Conservation (phyloP, 2,888 invertebrate species). For the Ochropleura leucogaster region DNA sequence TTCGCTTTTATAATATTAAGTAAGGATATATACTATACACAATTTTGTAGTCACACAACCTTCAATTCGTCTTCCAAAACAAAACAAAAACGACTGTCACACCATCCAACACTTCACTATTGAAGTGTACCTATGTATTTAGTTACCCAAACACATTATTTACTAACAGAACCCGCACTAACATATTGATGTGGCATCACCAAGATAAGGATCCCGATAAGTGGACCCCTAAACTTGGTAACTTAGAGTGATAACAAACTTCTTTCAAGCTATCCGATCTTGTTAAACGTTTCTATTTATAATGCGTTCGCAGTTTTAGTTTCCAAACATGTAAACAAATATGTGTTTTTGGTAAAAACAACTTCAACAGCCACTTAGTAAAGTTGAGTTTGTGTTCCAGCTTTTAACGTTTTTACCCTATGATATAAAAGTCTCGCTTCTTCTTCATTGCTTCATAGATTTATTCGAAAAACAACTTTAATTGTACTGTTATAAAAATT, state of each 20-base stretch:
- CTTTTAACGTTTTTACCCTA: background rate
- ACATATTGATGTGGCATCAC: slow-evolving; percentile 44
- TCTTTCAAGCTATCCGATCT: slow-evolving; percentile 66
- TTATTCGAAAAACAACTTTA: background rate
- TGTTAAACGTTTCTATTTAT: slow-evolving; percentile 47
- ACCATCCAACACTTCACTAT: background rate
- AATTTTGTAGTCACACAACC: background rate
- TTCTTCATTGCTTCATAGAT: background rate
- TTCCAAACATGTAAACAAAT: background rate
- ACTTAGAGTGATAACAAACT: slow-evolving; percentile 67
- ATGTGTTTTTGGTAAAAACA: background rate
- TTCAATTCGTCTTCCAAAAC: background rate
- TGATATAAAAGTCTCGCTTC: background rate
- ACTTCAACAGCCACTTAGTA: accelerated
- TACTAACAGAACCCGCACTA: slow-evolving; percentile 30
- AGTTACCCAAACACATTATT: slow-evolving; percentile 25
- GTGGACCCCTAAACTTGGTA: slow-evolving; percentile 64
- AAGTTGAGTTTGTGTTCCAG: background rate
- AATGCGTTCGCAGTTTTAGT: background rate
- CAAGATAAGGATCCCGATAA: slow-evolving; percentile 65
- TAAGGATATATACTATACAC: too few relatives aligned
- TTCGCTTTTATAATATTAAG: too few relatives aligned
- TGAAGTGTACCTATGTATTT: background rate
- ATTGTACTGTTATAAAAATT: background rate
- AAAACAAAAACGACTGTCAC: background rate